Evolutionary conservation across 2,888 invertebrate genomes (phyloP).

Genomic region (Drosophila infuscata): DNA sequence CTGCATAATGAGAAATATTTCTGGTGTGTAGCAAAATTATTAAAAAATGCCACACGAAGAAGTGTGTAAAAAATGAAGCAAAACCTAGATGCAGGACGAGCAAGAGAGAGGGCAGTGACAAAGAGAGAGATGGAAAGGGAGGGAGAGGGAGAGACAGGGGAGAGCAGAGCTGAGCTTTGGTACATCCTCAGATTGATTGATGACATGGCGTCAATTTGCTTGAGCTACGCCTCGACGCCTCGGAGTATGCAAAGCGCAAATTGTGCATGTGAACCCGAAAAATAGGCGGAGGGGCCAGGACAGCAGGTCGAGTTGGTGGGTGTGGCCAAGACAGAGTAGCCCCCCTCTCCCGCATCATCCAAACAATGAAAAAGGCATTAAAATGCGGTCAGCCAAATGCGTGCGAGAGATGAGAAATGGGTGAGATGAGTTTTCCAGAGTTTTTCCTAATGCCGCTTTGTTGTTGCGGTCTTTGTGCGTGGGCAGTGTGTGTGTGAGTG

Average conservation of each 20-base stretch:
- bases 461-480: slow-evolving; percentile 35
- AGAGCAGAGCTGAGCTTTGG: slow-evolving; percentile 8
- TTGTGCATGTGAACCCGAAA: slow-evolving; percentile 48
- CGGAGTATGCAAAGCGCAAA: slow-evolving; percentile 60
- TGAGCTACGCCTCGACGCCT: slow-evolving; percentile 37
- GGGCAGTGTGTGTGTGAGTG: slow-evolving; percentile 29
- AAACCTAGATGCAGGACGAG: slow-evolving; percentile 18
- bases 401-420: slow-evolving; percentile 10
- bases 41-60: slow-evolving; percentile 13
- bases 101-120: neutral
- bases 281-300: neutral
- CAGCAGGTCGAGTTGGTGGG: neutral
- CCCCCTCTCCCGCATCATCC: neutral
- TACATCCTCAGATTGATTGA: slow-evolving; percentile 77
- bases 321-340: neutral
- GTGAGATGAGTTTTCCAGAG: neutral
- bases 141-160: too few relatives aligned
- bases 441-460: slow-evolving; percentile 5
- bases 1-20: slow-evolving; percentile 55
- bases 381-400: slow-evolving; percentile 68
- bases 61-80: slow-evolving; percentile 54
- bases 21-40: slow-evolving; percentile 32
- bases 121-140: neutral
- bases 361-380: slow-evolving; percentile 79
- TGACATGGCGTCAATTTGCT: slow-evolving; percentile 77